Base-by-base conservation (phyloP, 2,888 invertebrate genomes). In the Tetheella fluctuosa region DNA sequence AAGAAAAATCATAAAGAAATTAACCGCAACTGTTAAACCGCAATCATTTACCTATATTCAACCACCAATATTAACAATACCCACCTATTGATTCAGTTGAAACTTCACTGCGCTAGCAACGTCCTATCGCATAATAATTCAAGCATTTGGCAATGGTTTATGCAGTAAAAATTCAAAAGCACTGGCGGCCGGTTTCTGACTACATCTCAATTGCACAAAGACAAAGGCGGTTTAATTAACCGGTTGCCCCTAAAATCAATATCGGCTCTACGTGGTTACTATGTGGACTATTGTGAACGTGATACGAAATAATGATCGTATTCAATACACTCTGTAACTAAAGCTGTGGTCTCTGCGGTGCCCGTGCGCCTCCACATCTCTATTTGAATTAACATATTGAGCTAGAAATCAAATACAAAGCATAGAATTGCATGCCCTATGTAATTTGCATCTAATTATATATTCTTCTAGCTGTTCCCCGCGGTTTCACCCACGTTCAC, bases 241-340 rank as follows among this genome's bases (percentile, higher is more conserved):
- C 71, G 64, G 71, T 69, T 70, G 64, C 65, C 73, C 68, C 71
- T 71, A 77, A 81, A 82, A 79, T 82, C 83, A 84, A 86, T 85
- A 78, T 64, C 64, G 54, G 48, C 60, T 67, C 67, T 68, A 72
- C 68, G 72, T 74, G 76, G 73, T 73, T 64, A 66, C 68, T 70
- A 62, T 69, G 64, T 68, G 76, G 63, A 85, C 85, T 68, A 70
- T 62, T 70, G 65, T 68, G 76, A 62, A 86, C 85, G 85, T 84
- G 86, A 84, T 76, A 64, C 63, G 84, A 84, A 83, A 84, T 81
- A 81, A 79, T 80, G 76, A 84, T 80, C 75, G 67, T 64, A 73
- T 74, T 70, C 65, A 68, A 62, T 70, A 62, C 52, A 52, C 60
- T 55, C 60, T 54, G 59, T 64, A 72, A 57, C 57, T 64, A 54